Evolutionary conservation across 2,113 vertebrate species (phyloP).

Genomic region (Mungos mungo): DNA sequence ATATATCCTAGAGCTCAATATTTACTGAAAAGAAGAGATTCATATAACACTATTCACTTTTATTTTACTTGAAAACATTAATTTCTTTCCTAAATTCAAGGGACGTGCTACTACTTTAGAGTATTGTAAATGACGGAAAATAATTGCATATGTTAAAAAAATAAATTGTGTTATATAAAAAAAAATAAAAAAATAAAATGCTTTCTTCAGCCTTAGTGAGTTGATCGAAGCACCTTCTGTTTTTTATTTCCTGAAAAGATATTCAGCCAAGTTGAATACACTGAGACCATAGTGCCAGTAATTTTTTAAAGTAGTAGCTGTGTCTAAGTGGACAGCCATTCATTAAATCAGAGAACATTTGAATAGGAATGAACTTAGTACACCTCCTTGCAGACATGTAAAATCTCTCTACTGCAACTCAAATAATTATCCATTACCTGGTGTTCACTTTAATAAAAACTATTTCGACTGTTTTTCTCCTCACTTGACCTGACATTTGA

Average conservation of each 20-base stretch:
- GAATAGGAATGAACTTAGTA: constrained; percentile 45
- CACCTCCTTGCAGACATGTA: neutral
- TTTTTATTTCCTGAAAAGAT: constrained; percentile 56
- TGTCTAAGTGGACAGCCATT: constrained; percentile 36
- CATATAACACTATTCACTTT: constrained; percentile 10
- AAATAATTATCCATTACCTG: constrained; percentile 55
- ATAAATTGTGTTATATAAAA: too few species aligned
- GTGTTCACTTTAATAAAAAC: constrained; percentile 59
- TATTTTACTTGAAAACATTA: constrained; percentile 37
- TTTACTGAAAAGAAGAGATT: neutral
- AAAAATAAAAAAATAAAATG: too few species aligned
- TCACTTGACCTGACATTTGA: constrained; percentile 47
- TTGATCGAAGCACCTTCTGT: constrained; percentile 7
- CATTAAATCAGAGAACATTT: constrained; percentile 54
- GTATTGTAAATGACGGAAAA: too few species aligned
- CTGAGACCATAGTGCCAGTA: constrained; percentile 32
- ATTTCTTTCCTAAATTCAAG: constrained; percentile 32
- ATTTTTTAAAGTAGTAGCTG: constrained; percentile 50
- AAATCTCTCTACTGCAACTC: constrained; percentile 32
- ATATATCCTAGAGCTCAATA: constrained; percentile 18
- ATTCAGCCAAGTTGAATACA: constrained; percentile 49
- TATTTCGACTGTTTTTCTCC: neutral
- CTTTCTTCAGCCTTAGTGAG: constrained; percentile 10
- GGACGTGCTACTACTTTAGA: neutral
- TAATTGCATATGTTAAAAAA: too few species aligned